Percentiles rank a stretch among this genome's conserved stretches.
Evolutionary conservation across 2,888 invertebrate species (phyloP).

Genomic region (Dendrolimus pini): DNA sequence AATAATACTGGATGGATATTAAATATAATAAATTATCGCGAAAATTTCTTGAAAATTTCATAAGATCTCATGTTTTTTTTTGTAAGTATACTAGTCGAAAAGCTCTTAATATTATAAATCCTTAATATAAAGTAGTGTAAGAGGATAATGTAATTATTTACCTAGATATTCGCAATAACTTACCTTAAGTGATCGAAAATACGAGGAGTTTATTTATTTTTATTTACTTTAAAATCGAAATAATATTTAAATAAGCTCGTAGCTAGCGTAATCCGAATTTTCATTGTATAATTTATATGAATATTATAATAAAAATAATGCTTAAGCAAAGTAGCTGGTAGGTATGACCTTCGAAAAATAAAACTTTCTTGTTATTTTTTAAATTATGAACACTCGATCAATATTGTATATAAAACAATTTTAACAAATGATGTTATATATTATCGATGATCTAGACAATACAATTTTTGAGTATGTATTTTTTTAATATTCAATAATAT

Average conservation of each 20-base stretch:
- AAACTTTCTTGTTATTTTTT: background rate
- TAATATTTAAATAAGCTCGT: conserved; percentile 46
- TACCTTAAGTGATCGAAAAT: conserved; percentile 45
- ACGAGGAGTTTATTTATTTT: conserved; percentile 22
- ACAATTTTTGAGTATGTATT: background rate
- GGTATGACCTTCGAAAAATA: conserved; percentile 8
- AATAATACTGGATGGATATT: conserved; percentile 75
- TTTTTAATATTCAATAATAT: conserved; percentile 35
- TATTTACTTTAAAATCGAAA: conserved; percentile 32
- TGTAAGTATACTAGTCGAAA: conserved; percentile 70
- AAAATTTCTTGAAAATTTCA: conserved; percentile 65
- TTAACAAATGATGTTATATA: background rate
- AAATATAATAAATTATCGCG: conserved; percentile 66
- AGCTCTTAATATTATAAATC: conserved; percentile 62
- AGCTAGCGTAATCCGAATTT: conserved; percentile 31
- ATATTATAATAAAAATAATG: conserved; percentile 1
- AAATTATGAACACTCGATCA: background rate
- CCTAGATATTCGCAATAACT: conserved; percentile 41
- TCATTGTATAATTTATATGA: conserved; percentile 8
- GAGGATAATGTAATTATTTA: conserved; percentile 53
- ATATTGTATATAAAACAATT: background rate
- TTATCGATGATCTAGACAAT: conserved; percentile 1
- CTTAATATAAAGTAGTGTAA: conserved; percentile 21
- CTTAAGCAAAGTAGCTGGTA: conserved; percentile 17
- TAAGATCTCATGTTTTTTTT: conserved; percentile 60